These are phyloP conservation scores for Holacanthus passer DNA, from an alignment of 2,113 vertebrate genomes.

Conservation along the genomic window DNA sequence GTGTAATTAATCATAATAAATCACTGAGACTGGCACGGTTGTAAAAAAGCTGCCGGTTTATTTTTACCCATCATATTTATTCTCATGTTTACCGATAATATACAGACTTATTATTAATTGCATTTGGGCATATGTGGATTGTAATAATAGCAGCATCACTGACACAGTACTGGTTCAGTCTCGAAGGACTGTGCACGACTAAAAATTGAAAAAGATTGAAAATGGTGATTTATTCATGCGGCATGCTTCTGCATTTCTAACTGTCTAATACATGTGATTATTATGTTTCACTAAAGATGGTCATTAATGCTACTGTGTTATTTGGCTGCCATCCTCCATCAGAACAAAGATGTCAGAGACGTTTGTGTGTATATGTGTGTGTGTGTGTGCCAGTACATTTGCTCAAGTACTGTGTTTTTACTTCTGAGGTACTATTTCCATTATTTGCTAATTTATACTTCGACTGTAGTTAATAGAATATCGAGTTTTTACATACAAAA, in stretches of 20 bases:
- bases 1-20: constrained; percentile 72
- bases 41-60: constrained; percentile 42
- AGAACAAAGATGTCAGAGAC: neutral
- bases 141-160: neutral
- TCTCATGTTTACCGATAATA: constrained; percentile 41
- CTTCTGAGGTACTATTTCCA: neutral
- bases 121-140: constrained; percentile 21
- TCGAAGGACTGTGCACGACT: constrained; percentile 1
- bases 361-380: neutral
- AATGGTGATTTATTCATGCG: neutral
- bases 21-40: constrained; percentile 56
- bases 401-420: neutral
- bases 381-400: neutral
- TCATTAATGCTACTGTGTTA: neutral
- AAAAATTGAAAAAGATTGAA: neutral
- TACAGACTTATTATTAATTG: constrained; percentile 31
- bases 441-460: neutral
- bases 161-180: neutral
- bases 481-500: neutral
- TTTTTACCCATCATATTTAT: constrained; percentile 51
- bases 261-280: constrained; percentile 8
- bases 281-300: neutral
- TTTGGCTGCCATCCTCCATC: neutral
- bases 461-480: neutral
- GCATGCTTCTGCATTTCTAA: neutral